phyloP scores from a whole-genome alignment of 1,140 invertebrate species.

The Dinoponera quadriceps region DNA sequence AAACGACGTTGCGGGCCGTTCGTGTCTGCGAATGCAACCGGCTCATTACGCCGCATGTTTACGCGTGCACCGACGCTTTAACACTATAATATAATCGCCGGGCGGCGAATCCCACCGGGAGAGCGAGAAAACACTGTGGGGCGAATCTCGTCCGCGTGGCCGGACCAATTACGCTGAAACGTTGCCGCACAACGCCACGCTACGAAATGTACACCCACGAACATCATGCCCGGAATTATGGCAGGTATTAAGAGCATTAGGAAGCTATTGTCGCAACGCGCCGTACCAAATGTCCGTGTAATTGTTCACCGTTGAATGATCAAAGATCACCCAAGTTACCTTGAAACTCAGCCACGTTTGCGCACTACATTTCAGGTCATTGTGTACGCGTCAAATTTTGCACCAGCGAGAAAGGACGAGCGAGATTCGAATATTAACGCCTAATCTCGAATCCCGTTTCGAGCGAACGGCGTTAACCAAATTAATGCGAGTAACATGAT shows the following conservation, averaged over 20 bases:
- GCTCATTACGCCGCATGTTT: constrained; percentile 55
- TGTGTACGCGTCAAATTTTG: background rate
- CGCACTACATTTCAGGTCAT: background rate
- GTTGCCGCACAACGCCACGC: constrained; percentile 40
- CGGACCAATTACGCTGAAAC: constrained; percentile 72
- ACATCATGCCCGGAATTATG: constrained; percentile 67
- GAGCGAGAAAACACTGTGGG: constrained; percentile 61
- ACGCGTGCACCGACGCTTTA: constrained; percentile 49
- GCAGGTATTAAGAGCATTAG: constrained; percentile 72
- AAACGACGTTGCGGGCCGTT: constrained; percentile 14
- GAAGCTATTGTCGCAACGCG: constrained; percentile 69
- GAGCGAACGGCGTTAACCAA: too few relatives aligned
- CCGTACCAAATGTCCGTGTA: constrained; percentile 66
- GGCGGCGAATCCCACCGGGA: constrained; percentile 49
- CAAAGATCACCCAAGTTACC: constrained; percentile 14
- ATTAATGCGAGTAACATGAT: too few relatives aligned
- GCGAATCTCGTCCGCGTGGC: constrained; percentile 47
- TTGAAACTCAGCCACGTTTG: constrained; percentile 30
- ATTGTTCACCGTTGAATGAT: constrained; percentile 50
- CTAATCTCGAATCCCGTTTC: too few relatives aligned
- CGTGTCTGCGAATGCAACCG: constrained; percentile 32
- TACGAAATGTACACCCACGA: constrained; percentile 45
- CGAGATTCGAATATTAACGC: background rate
- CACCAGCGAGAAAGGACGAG: too few relatives aligned
- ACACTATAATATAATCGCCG: constrained; percentile 74